A percentile compares a stretch with the other conserved stretches of the same genome.
phyloP scores from a whole-genome alignment of 2,797 vertebrate genomes.

The Molossus alvarezi region DNA sequence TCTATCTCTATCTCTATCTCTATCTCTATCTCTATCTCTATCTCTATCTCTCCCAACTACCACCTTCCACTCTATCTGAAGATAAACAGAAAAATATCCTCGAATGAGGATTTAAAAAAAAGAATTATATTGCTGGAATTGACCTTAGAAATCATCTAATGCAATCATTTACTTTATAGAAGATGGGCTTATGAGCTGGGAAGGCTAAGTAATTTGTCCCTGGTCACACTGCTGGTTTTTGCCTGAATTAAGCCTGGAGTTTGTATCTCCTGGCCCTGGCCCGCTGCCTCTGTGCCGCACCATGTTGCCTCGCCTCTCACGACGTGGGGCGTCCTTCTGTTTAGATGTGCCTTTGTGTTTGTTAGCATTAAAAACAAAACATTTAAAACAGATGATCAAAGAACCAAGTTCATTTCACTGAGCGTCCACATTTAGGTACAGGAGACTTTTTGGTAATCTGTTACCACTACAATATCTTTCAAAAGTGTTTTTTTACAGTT shows the following conservation, averaged over 20 bases:
- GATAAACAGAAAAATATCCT: too few species aligned
- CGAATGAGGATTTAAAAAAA: too few species aligned
- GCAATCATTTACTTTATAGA: background rate
- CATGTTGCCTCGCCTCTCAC: background rate
- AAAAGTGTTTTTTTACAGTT: slow-evolving; percentile 82
- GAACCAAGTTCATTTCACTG: slow-evolving; percentile 78
- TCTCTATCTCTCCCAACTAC: too few species aligned
- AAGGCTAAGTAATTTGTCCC: background rate
- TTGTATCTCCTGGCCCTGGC: background rate
- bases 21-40: too few species aligned
- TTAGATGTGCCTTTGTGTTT: background rate
- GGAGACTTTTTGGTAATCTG: slow-evolving; percentile 78
- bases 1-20: too few species aligned
- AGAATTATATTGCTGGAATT: background rate
- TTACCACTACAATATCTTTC: slow-evolving; percentile 63
- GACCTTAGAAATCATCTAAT: background rate
- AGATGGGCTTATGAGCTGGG: background rate
- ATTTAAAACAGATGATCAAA: slow-evolving; percentile 21
- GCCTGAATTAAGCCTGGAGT: background rate
- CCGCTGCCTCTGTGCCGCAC: background rate
- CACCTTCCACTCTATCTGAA: too few species aligned
- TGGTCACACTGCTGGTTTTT: background rate
- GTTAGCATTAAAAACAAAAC: background rate
- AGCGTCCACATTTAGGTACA: slow-evolving; percentile 70
- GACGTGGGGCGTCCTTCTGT: background rate